phyloP scores from a whole-genome alignment of 23 tunicate species.

The Oikopleura dioica region DNA sequence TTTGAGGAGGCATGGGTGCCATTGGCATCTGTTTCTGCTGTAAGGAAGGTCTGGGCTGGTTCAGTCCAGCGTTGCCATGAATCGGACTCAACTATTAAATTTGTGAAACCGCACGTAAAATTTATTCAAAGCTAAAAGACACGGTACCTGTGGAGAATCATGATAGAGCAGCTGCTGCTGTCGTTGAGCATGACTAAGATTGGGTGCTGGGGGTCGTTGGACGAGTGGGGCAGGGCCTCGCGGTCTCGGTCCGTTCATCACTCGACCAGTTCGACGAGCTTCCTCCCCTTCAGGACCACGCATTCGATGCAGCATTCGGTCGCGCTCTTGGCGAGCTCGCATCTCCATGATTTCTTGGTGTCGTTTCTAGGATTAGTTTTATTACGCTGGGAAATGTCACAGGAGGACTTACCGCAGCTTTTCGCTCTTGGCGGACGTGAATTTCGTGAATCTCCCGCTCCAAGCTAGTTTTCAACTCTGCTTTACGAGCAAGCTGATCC shows the following conservation, averaged over 20 bases:
- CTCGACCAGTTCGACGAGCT: no score
- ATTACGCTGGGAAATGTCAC: neutral
- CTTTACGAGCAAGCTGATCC: neutral
- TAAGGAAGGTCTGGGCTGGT: no score
- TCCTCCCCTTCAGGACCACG: conserved; percentile 6
- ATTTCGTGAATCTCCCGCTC: neutral
- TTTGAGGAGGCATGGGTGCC: no score
- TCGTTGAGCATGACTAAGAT: no score
- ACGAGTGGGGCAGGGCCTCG: neutral
- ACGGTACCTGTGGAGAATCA: no score
- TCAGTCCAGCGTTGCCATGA: no score
- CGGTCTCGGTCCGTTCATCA: neutral
- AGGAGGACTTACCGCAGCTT: neutral
- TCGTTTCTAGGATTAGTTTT: neutral
- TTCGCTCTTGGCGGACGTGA: neutral
- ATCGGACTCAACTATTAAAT: no score
- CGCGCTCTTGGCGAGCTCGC: neutral
- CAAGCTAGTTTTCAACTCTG: neutral
- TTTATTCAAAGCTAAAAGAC: no score
- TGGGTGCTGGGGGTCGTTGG: no score
- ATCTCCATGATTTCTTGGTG: neutral
- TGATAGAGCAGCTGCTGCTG: no score
- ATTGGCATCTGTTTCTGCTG: no score
- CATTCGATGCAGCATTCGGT: neutral
- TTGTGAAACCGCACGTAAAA: no score